These are phyloP conservation scores for Tympanuchus pallidicinctus DNA, from an alignment of 2,113 vertebrate species.

Conservation along the genomic window DNA sequence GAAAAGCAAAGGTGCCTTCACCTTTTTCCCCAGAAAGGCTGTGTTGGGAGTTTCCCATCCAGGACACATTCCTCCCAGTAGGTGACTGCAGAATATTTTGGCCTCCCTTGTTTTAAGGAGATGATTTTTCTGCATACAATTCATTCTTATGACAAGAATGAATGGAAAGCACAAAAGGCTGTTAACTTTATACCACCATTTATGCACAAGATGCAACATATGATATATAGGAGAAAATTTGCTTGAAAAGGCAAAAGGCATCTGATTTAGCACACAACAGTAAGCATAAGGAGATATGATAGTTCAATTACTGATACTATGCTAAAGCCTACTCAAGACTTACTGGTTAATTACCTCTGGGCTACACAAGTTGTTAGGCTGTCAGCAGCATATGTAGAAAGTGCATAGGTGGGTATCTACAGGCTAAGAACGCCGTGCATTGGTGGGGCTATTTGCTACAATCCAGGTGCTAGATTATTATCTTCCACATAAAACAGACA, in stretches of 20 bases:
- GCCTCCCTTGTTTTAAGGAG: not conserved
- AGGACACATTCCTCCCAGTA: not conserved
- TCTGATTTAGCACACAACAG: conserved; percentile 2
- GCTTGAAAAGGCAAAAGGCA: conserved; percentile 12
- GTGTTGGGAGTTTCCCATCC: not conserved
- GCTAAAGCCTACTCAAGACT: conserved; percentile 6
- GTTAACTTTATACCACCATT: not conserved
- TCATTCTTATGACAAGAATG: not conserved
- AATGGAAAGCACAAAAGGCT: not conserved
- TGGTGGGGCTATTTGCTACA: not conserved
- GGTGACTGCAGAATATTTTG: not conserved
- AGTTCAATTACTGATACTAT: conserved; percentile 24
- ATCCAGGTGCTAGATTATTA: not conserved
- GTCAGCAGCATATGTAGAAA: not conserved
- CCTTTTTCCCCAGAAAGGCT: not conserved
- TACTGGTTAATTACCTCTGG: conserved; percentile 54
- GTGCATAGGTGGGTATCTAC: not conserved
- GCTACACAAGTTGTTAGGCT: conserved; percentile 15
- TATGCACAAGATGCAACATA: not conserved
- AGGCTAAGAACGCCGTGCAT: not conserved
- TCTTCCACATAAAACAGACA: not conserved
- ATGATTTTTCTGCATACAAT: not conserved
- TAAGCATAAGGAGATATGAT: not conserved
- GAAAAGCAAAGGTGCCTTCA: not conserved
- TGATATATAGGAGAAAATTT: not conserved